Evolutionary conservation across 2,113 vertebrate species (phyloP), one percentile per base, ranked within the genome.

Genomic region (Charadrius vociferus): DNA sequence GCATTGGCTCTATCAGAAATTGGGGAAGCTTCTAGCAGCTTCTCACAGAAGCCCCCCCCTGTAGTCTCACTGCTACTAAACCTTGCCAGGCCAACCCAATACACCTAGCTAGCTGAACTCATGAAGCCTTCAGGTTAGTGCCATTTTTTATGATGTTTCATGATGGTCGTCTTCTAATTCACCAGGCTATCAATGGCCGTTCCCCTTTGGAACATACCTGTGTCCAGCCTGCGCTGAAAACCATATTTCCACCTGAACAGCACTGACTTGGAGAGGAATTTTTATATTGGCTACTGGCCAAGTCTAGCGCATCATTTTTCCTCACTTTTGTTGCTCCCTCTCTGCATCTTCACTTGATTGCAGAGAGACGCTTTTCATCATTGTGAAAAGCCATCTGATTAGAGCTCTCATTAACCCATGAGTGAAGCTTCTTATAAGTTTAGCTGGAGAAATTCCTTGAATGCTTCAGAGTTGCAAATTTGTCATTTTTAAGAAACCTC

Each of bases 311-410:
- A 93, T 91, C 14, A 62, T 92, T 93, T 80, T 95, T 55, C 70
- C 9, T 85, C 30, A 32, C 73, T 95, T 88, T 84, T 71, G 49
- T 93, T 63, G 19, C 18, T 90, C 53, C 24, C 16, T 88, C 4
- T 14, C 84, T 74, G 68, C 49, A 87, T 93, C 82, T 97, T 97
- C 71, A 95, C 68, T 92, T 98, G 97, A 98, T 98, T 98, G 90
- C 87, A 95, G 67, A 96, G 85, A 96, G 59, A 52, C 12, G 86
- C 82, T 97, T 95, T 96, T 95, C 94, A 97, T 86, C 92, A 77
- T 59, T 96, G 61, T 94, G 95, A 97, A 98, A 97, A 97, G 88
- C 83, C 73, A 95, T 96, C 93, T 97, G 96, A 98, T 98, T 97
- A 97, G 73, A 87, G 52, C 52, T 86, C 81, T 97, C 88, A 96